Evolutionary conservation across 1,140 invertebrate genomes (phyloP).

Genomic region (Diorhabda carinulata): DNA sequence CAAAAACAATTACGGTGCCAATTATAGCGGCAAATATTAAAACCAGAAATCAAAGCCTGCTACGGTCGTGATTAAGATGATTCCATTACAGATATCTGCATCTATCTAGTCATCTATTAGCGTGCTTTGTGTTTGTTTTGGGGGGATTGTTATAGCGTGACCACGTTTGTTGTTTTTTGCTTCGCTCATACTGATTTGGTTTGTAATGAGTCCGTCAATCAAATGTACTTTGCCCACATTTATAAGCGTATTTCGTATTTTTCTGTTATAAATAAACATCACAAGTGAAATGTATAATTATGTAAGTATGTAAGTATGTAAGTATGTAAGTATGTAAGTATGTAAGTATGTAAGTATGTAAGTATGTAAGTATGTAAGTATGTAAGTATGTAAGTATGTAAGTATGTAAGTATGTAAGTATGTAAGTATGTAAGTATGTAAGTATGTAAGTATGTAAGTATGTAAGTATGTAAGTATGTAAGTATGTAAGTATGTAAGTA

Average conservation of each 20-base stretch:
- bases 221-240: too few relatives aligned
- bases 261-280: not conserved
- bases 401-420: not conserved
- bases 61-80: constrained; percentile 38
- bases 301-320: not conserved
- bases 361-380: not conserved
- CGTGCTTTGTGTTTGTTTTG: constrained; percentile 27
- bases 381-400: not conserved
- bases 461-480: not conserved
- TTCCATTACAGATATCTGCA: constrained; percentile 31
- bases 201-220: too few relatives aligned
- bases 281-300: not conserved
- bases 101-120: constrained; percentile 38
- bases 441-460: not conserved
- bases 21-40: constrained; percentile 37
- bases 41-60: constrained; percentile 38
- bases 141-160: constrained; percentile 22
- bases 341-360: not conserved
- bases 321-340: not conserved
- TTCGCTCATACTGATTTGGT: not conserved
- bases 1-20: constrained; percentile 37
- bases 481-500: not conserved
- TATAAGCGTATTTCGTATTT: too few relatives aligned
- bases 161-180: constrained; percentile 23
- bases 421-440: not conserved